Base-by-base conservation (phyloP, 2,888 invertebrate species). In the Syrista parreyssii region DNA sequence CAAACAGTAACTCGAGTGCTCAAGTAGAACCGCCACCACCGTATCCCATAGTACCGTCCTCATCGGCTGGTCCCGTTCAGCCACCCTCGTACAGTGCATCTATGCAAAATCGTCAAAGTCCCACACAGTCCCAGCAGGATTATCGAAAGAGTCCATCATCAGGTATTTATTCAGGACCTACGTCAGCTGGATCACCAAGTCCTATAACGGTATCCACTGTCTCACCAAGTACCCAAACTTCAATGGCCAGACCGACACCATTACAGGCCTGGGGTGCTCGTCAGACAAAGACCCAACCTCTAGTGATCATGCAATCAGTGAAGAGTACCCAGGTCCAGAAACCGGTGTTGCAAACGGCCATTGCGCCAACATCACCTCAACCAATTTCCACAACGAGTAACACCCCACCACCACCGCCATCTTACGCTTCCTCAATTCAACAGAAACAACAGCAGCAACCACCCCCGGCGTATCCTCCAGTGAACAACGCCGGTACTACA, bases 221-320 rank as follows among this genome's bases (percentile, higher is more conserved):
- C 32, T 93, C 94, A 40, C 94, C 95, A 75, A 93, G 94, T 75
- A 92, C 93, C 9, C 92, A 95, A 75, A 92, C 94, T 69, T 93
- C 94, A 12, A 94, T 95, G 94, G 94, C 95, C 71, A 93, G 96
- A 83, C 96, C 97, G 6, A 96, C 97, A 82, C 97, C 98, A 4
- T 92, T 96, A 77, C 96, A 95, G 90, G 96, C 97, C 74, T 96
- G 97, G 95, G 95, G 96, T 78, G 96, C 97, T 77, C 93, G 96
- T 75, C 98, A 98, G 91, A 95, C 97, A 68, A 97, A 96, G 88
- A 96, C 97, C 32, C 98, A 98, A 88, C 96, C 97, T 75, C 98
- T 98, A 11, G 97, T 98, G 83, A 98, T 98, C 82, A 98, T 98
- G 98, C 98, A 98, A 91, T 97, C 98, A 40, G 98, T 98, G 31